Percentiles rank a stretch among this genome's conserved stretches.
phyloP scores from a whole-genome alignment of 2,113 vertebrate genomes.

The Zapus hudsonius region DNA sequence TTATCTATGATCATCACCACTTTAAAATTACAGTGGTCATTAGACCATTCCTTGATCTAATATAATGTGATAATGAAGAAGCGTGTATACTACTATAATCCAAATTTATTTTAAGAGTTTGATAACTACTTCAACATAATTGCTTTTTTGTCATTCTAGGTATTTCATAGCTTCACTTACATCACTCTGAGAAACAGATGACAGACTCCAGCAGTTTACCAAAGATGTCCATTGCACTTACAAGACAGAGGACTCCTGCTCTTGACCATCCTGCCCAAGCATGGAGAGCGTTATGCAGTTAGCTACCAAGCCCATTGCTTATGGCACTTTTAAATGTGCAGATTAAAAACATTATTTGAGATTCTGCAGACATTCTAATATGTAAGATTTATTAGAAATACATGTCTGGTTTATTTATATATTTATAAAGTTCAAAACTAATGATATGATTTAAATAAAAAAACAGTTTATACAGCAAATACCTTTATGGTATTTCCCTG shows the following conservation, averaged over 20 bases:
- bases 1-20: conserved; percentile 13
- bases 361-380: neutral
- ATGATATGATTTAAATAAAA: neutral
- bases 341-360: neutral
- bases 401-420: neutral
- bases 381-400: neutral
- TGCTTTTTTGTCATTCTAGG: neutral
- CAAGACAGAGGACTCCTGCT: neutral
- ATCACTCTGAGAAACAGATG: neutral
- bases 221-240: neutral
- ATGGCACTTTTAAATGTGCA: conserved; percentile 13
- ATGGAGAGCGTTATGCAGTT: neutral
- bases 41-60: neutral
- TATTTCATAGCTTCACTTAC: neutral
- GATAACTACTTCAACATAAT: neutral
- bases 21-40: conserved; percentile 19
- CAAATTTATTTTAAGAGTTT: conserved; percentile 31
- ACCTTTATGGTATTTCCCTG: neutral
- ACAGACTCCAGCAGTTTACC: neutral
- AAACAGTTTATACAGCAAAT: neutral
- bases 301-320: neutral
- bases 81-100: neutral
- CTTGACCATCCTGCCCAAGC: neutral
- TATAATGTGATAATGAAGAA: neutral
- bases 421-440: conserved; percentile 45